Base-by-base conservation (phyloP, 2,113 vertebrate genomes). In the Seriola aureovittata region DNA sequence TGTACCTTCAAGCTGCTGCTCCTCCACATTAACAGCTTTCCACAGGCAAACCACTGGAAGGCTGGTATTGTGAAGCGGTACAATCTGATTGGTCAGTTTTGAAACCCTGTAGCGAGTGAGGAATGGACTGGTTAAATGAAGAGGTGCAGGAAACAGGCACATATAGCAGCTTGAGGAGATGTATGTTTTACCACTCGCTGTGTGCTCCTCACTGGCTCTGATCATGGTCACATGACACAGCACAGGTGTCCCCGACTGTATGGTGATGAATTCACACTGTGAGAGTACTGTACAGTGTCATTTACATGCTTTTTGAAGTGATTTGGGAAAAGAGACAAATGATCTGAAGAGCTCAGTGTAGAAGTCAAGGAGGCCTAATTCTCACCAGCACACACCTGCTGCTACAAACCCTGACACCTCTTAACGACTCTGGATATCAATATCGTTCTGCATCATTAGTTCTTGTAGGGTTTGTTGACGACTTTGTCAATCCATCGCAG, bases 401-500 rank as follows among this genome's bases (percentile, higher is more conserved):
- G 8, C 23, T 21, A 40, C 63, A 14, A 46, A 14, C 14, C 50
- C 11, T 32, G 52, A 58, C 16, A 19, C 17, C 10, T 16, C 29
- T 21, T 9, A 29, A 40, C 21, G 19, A 52, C 36, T 0, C 1
- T 29, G 17, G 25, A 25, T 40, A 4, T 34, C 3, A 29, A 29
- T 3, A 21, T 38, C 23, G 19, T 25, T n/a, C 64, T 59, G 25
- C 66, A 19, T 48, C 42, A 52, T 82, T 63, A 86, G 54, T 42
- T 81, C 66, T 85, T 89, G 34, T 81, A 75, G 14, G 86, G 83
- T 64, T 92, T 88, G 75, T 81, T 88, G 21, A 89, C 86, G 75
- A 93, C 94, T 59, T 95, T 96, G 85, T 96, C 94, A 71, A 97
- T 97, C 97, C 97, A 97, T 29, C 94, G 91, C 48, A 96, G 89